Evolutionary conservation across 23 tunicate species (phyloP), one percentile per base, ranked within the genome.

Genomic region (Styela clava): DNA sequence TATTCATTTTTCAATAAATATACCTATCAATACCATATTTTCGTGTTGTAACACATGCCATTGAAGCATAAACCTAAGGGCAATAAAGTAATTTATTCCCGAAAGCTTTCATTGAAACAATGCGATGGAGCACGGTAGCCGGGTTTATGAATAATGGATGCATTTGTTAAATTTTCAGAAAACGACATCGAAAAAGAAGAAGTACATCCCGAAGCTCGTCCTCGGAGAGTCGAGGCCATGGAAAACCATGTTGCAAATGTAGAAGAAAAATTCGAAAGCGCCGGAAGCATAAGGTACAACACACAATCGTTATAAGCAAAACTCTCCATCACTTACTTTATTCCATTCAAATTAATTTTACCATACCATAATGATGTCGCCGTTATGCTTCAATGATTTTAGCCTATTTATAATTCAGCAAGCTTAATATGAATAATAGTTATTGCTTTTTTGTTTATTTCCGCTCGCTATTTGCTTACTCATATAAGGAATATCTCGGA

Each of bases 401-500:
- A 5, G 56, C 56, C 7, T 44, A 44, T 44, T 44, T 44, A 44
- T 44, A 44, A 5, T 12, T 44, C 56, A 44, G 56, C 56, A 44
- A 44, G 56, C 56, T 12, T 44, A 44, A 44, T 5, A 7, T 44
- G 56, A 44, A 5, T 44, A 44, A 44, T 44, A 44, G 56, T 44
- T 65, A 7, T 65, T 28, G 31, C 7, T 61, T 61, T 65, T 34
- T 32, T 27, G 32, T 71, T 71, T 71, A 16, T 71, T 71, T 71
- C 35, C 34, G 23, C 77, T 34, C 77, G 35, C 77, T 18, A 71
- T 71, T 71, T 34, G 77, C 77, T 28, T 29, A 33, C 70, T 71
- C 24, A 34, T 28, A 21, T 35, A 34, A 71, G 35, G 77, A 30
- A 27, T 71, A 29, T 25, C 9, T 71, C 20, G 77, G 34, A 21